A percentile compares a stretch with the other conserved stretches of the same genome.
Conservation (phyloP, 2,888 invertebrate species). For the Eupelmus urozonus region DNA sequence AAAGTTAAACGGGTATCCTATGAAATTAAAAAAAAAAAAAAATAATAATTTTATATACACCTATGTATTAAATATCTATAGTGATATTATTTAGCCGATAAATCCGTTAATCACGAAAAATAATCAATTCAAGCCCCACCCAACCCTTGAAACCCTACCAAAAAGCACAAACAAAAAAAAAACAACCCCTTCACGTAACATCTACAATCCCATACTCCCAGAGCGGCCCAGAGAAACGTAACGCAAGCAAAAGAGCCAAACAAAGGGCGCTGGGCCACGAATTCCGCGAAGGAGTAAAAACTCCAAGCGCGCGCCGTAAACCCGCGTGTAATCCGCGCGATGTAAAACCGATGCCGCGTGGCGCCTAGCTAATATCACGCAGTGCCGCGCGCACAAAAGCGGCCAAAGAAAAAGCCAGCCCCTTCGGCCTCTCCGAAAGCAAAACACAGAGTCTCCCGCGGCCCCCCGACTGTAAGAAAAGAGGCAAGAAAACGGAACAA, state of each 20-base stretch:
- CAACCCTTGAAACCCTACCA: neutral
- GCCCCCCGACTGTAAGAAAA: too few species aligned
- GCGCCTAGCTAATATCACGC: slow-evolving; percentile 42
- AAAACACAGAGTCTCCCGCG: too few species aligned
- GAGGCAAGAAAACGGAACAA: neutral
- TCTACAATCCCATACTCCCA: too few species aligned
- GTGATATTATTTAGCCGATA: too few species aligned
- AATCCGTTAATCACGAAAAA: neutral
- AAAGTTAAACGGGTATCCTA: neutral
- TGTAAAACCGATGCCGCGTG: slow-evolving; percentile 25
- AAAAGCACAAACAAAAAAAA: neutral
- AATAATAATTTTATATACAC: too few species aligned
- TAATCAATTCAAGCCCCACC: neutral
- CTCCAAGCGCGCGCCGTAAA: neutral
- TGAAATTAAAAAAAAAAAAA: neutral
- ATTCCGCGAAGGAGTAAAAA: neutral
- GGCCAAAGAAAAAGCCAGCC: neutral
- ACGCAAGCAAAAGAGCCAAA: too few species aligned
- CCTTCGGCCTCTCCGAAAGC: neutral
- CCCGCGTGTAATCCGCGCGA: slow-evolving; percentile 10
- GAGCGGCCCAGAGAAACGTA: too few species aligned
- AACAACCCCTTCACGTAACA: neutral
- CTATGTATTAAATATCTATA: too few species aligned
- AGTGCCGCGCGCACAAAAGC: neutral
- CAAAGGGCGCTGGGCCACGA: too few species aligned